phyloP scores from a whole-genome alignment of 2,113 vertebrate species.

The Odontesthes bonariensis region DNA sequence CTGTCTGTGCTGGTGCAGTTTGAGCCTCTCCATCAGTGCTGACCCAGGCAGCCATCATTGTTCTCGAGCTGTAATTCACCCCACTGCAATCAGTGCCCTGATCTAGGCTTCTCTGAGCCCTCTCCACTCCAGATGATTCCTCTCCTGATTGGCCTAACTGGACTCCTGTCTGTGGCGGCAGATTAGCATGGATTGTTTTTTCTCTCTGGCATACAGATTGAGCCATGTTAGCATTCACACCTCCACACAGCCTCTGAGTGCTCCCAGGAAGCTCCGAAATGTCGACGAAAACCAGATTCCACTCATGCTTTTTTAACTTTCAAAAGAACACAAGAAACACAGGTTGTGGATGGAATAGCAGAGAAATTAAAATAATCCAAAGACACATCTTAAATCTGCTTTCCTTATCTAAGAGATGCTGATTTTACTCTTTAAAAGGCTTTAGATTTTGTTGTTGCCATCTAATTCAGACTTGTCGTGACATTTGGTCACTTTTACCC shows the following conservation, averaged over 20 bases:
- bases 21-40: slow-evolving; percentile 72
- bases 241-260: slow-evolving; percentile 27
- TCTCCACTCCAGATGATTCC: slow-evolving; percentile 83
- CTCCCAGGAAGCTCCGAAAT: slow-evolving; percentile 29
- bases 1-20: slow-evolving; percentile 49
- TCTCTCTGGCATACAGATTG: slow-evolving; percentile 78
- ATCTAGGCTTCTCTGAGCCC: slow-evolving; percentile 76
- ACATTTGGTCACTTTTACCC: too few species aligned
- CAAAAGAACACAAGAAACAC: not conserved
- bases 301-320: slow-evolving; percentile 34
- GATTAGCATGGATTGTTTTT: slow-evolving; percentile 86
- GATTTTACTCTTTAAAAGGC: too few species aligned
- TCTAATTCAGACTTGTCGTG: too few species aligned
- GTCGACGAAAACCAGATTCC: slow-evolving; percentile 20
- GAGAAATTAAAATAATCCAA: not conserved
- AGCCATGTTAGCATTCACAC: slow-evolving; percentile 75
- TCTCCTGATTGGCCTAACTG: slow-evolving; percentile 85
- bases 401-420: not conserved
- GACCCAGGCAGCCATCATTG: slow-evolving; percentile 81
- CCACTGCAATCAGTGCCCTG: slow-evolving; percentile 81
- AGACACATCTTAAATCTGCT: not conserved
- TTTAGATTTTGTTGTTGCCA: too few species aligned
- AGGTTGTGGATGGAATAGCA: slow-evolving; percentile 12
- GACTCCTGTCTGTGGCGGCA: slow-evolving; percentile 81
- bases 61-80: slow-evolving; percentile 82